Percentiles rank a stretch among this genome's conserved stretches.
Evolutionary conservation across 2,113 vertebrate species (phyloP).

Genomic region (Falcunculus frontatus): DNA sequence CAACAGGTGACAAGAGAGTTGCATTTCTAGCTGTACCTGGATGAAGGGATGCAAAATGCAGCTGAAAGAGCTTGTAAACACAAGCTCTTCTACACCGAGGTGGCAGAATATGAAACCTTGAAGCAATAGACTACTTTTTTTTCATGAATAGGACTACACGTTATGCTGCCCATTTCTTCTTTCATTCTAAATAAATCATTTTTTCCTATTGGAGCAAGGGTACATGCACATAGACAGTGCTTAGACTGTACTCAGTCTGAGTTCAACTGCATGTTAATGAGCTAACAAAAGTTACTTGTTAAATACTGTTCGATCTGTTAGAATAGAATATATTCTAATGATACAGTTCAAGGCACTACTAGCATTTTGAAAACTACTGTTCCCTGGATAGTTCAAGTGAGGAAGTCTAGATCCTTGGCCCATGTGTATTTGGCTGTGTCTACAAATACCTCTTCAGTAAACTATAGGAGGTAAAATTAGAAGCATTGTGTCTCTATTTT

Average conservation of each 20-base stretch:
- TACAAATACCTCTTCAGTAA: not conserved
- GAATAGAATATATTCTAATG: not conserved
- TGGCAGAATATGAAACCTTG: not conserved
- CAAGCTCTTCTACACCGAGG: not conserved
- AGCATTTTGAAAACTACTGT: not conserved
- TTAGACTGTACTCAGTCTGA: not conserved
- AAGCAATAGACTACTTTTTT: not conserved
- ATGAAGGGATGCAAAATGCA: not conserved
- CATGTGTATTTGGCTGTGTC: not conserved
- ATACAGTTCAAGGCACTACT: not conserved
- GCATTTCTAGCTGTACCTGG: not conserved
- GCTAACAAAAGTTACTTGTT: not conserved
- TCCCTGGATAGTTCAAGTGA: not conserved
- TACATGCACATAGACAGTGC: rapidly evolving
- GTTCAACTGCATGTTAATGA: not conserved
- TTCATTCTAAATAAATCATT: not conserved
- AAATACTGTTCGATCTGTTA: not conserved
- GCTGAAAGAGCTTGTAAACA: not conserved
- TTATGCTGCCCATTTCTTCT: not conserved
- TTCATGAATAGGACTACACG: not conserved
- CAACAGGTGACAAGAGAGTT: not conserved
- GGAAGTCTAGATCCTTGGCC: not conserved
- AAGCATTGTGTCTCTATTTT: not conserved
- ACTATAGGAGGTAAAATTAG: not conserved
- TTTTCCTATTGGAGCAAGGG: not conserved